A percentile compares a stretch with the other conserved stretches of the same genome.
Conservation (phyloP, 2,113 vertebrate species). For the Balaenoptera acutorostrata region DNA sequence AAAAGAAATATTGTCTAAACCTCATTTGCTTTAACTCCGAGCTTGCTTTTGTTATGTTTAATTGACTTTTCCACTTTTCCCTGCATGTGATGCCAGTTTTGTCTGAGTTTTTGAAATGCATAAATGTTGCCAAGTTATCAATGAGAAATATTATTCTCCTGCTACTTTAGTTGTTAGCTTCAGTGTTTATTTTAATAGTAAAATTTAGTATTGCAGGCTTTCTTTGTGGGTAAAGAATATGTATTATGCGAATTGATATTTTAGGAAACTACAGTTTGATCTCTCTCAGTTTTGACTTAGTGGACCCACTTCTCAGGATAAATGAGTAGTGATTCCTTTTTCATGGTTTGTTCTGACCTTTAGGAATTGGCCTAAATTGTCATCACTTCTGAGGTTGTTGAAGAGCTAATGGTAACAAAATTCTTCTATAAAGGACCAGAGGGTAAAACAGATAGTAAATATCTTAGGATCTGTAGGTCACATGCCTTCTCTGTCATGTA, state of each 20-base stretch:
- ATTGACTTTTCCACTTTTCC: too few relatives aligned
- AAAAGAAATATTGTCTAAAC: too few relatives aligned
- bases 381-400: not conserved
- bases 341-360: not conserved
- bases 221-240: not conserved
- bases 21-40: too few relatives aligned
- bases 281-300: not conserved
- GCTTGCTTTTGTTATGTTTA: too few relatives aligned
- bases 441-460: not conserved
- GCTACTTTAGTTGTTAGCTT: too few relatives aligned
- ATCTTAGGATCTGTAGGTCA: not conserved
- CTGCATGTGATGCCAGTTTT: too few relatives aligned
- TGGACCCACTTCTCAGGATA: not conserved
- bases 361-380: not conserved
- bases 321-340: not conserved
- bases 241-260: not conserved
- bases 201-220: too few relatives aligned
- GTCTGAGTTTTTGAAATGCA: too few relatives aligned
- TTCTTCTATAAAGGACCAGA: not conserved
- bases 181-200: too few relatives aligned
- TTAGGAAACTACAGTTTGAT: not conserved
- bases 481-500: not conserved
- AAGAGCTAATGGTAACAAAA: not conserved
- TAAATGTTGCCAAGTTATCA: too few relatives aligned
- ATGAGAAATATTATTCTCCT: too few relatives aligned